Base-by-base conservation (phyloP, 2,113 vertebrate species). In the Eudyptes chrysolophus region DNA sequence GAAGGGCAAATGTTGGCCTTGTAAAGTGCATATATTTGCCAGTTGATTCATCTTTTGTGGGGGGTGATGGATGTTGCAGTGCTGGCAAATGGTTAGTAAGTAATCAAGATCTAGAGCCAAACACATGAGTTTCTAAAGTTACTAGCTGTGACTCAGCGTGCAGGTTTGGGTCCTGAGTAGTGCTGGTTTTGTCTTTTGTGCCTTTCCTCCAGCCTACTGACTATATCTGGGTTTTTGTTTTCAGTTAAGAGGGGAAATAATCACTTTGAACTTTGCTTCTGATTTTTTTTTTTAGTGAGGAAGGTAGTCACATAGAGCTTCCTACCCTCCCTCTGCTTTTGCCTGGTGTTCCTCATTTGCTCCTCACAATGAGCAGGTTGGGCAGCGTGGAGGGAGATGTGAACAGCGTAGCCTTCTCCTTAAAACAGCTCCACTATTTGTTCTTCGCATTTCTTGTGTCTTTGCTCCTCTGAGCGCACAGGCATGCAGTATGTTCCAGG, bases 381-480 rank as follows among this genome's bases (percentile, higher is more conserved):
- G 14, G n/a, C 34, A 55, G 17, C 2, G 2, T 14, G 11, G 25
- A 82, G 30, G 36, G 51, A 75, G 11, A 58, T 12, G 26, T 8
- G 24, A 89, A 48, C 17, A 69, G 34, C 2, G 1, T 16, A 66
- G 26, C 9, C 12, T 18, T 46, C 44, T 66, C n/a, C 27, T 71
- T 71, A 16, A 66, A 70, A 40, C 7, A 46, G 27, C 51, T 83
- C 13, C 11, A 3, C 7, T 82, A 5, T n/a, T 62, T 29, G 19
- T 54, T 94, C 22, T 19, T 65, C 3, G 16, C 14, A 8, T 51
- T 78, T 58, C 38, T 84, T 52, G 9, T 46, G 11, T 61, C 51
- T 69, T 38, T 61, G 7, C 21, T 84, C 11, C 34, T 22, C 30
- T 57, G 24, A 65, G 30, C 0, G 0, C 20, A 17, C 3, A 16